Evolutionary conservation across 53 echinoderm and acorn worm species (phyloP).

Genomic region (Hippasteria phrygiana): DNA sequence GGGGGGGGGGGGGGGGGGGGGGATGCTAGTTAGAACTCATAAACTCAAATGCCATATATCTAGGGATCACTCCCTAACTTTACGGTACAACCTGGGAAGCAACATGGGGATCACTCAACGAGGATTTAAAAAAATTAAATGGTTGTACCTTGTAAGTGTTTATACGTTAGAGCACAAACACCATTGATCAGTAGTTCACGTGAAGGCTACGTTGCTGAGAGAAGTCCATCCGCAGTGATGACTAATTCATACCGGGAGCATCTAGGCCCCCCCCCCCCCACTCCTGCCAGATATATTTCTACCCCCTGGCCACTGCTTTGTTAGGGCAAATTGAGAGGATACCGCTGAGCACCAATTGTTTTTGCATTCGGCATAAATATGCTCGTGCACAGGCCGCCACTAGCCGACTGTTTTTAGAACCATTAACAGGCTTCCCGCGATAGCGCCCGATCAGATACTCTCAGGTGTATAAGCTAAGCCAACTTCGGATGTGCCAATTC

Average conservation of each 20-base stretch:
- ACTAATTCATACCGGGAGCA: background rate
- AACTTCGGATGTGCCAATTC: constrained; percentile 37
- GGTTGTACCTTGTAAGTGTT: too few species aligned
- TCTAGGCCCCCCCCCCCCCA: background rate
- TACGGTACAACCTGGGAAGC: too few species aligned
- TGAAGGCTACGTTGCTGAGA: background rate
- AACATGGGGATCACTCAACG: too few species aligned
- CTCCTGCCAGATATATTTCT: constrained; percentile 13
- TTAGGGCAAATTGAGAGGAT: constrained; percentile 3
- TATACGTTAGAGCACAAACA: too few species aligned
- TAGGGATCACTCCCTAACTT: too few species aligned
- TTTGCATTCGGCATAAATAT: background rate
- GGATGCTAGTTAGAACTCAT: too few species aligned
- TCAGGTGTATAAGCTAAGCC: constrained; percentile 36
- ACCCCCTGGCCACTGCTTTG: constrained; percentile 4
- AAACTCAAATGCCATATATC: too few species aligned
- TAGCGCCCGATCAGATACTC: background rate
- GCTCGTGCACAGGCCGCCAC: background rate
- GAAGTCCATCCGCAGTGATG: background rate
- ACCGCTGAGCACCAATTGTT: constrained; percentile 29
- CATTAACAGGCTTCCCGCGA: constrained; percentile 21
- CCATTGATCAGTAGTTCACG: background rate
- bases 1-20: too few species aligned
- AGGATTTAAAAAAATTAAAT: too few species aligned
- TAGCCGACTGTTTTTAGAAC: constrained; percentile 10